phyloP scores from a whole-genome alignment of 2,888 invertebrate genomes.

The Theretra japonica region DNA sequence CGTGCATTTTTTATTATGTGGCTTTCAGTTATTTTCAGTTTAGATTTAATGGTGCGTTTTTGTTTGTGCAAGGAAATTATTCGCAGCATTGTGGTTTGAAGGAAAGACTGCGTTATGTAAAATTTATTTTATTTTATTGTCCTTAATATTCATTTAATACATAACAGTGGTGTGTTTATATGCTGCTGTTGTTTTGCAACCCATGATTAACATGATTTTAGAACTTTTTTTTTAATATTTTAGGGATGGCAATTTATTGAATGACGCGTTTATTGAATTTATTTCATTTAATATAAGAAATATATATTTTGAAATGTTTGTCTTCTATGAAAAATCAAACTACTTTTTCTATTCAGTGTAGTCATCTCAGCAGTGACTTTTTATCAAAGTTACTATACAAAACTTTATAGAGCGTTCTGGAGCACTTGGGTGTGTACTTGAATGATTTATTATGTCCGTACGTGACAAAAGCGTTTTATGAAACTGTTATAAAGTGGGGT shows the following conservation, averaged over 20 bases:
- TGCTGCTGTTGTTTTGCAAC: no score
- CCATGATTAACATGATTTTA: no score
- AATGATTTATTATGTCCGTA: conserved; percentile 11
- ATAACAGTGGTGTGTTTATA: no score
- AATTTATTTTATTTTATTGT: neutral
- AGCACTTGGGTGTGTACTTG: conserved; percentile 6
- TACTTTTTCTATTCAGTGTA: neutral
- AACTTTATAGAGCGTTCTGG: neutral
- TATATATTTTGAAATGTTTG: no score
- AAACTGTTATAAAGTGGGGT: conserved; percentile 19
- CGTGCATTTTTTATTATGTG: neutral
- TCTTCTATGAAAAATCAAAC: neutral
- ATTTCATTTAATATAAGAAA: no score
- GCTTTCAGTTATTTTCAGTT: neutral
- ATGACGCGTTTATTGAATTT: no score
- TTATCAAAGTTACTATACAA: neutral
- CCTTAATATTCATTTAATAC: neutral
- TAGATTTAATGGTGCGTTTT: neutral
- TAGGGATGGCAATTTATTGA: no score
- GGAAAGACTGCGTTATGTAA: neutral
- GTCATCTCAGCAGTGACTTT: neutral
- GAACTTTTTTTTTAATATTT: no score
- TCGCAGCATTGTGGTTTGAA: neutral
- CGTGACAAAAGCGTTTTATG: conserved; percentile 23
- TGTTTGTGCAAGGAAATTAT: neutral